phyloP scores from a whole-genome alignment of 2,797 vertebrate genomes.

The Cyclopterus lumpus region DNA sequence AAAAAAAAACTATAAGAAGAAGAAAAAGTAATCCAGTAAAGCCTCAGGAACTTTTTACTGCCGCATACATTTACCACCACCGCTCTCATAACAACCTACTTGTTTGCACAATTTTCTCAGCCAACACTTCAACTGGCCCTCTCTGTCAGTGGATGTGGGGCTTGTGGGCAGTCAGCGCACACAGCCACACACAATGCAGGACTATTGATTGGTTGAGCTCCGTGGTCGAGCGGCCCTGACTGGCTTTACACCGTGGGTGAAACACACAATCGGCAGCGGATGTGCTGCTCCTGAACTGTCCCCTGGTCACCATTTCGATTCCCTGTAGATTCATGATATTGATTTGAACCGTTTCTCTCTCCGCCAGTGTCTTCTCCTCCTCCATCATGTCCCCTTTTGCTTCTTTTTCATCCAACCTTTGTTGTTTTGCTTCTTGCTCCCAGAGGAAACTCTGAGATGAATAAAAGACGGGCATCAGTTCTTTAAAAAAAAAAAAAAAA shows the following conservation, averaged over 20 bases:
- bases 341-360: conserved; percentile 69
- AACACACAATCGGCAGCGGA: conserved; percentile 72
- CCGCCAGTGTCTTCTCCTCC: conserved; percentile 57
- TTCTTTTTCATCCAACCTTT: conserved; percentile 62
- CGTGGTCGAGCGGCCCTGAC: conserved; percentile 59
- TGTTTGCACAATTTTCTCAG: conserved; percentile 58
- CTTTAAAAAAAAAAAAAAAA: neutral
- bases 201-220: conserved; percentile 76
- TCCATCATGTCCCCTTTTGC: conserved; percentile 62
- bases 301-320: conserved; percentile 72
- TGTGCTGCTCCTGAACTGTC: conserved; percentile 74
- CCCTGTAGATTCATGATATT: conserved; percentile 74
- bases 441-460: conserved; percentile 70
- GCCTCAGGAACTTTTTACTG: conserved; percentile 14
- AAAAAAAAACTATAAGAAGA: too few relatives aligned
- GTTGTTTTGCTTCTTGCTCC: conserved; percentile 68
- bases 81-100: conserved; percentile 32
- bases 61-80: conserved; percentile 41
- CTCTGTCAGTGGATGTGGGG: conserved; percentile 46
- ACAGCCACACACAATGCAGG: conserved; percentile 37
- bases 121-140: conserved; percentile 46
- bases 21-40: neutral
- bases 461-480: conserved; percentile 62
- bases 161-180: conserved; percentile 41
- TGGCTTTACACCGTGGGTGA: conserved; percentile 69